Evolutionary conservation across 2,797 vertebrate genomes (phyloP).

Genomic region (Anguilla pacifica): DNA sequence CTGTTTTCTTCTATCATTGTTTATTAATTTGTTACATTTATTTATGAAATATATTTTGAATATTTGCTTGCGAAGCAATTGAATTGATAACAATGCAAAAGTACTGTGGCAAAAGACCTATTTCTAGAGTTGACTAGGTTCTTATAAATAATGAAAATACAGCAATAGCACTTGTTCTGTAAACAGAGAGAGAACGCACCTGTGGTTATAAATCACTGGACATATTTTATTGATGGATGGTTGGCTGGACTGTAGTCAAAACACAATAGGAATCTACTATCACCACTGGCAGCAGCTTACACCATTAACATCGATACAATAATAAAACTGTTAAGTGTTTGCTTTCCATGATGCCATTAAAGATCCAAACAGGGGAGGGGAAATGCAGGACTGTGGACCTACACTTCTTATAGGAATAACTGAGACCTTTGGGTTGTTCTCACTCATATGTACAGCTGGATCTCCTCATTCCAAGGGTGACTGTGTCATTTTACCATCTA

Average conservation of each 20-base stretch:
- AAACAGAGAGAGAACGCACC: background rate
- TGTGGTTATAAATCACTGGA: background rate
- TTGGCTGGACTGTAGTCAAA: conserved; percentile 9
- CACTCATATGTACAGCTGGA: background rate
- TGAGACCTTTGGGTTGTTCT: background rate
- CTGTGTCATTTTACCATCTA: background rate
- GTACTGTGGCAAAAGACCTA: background rate
- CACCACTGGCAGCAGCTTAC: background rate
- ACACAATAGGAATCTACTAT: conserved; percentile 2
- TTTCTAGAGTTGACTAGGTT: background rate
- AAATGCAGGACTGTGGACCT: background rate
- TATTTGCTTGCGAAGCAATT: background rate
- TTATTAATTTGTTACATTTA: background rate
- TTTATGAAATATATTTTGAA: background rate
- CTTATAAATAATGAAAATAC: background rate
- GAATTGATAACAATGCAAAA: background rate
- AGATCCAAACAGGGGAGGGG: background rate
- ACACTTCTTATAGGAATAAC: background rate
- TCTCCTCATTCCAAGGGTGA: background rate
- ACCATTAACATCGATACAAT: background rate
- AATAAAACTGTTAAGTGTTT: background rate
- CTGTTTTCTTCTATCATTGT: background rate
- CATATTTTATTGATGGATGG: background rate
- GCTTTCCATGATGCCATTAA: background rate
- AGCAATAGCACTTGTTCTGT: background rate